Evolutionary conservation across 2,113 vertebrate species (phyloP).

Genomic region (Variabilichromis moorii): DNA sequence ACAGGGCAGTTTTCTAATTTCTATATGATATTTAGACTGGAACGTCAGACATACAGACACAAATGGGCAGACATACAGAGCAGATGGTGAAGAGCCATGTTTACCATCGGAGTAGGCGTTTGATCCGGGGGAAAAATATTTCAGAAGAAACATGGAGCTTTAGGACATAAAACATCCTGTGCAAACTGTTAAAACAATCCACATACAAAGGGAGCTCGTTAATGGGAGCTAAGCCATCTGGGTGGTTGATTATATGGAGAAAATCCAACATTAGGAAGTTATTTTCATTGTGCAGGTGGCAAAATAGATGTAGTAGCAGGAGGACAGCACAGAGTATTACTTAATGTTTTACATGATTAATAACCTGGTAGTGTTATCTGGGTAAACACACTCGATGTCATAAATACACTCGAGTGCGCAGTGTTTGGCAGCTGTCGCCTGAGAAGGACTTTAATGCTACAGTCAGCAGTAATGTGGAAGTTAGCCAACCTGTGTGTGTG

Average conservation of each 20-base stretch:
- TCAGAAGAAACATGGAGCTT: constrained; percentile 3
- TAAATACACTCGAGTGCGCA: neutral
- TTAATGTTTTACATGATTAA: neutral
- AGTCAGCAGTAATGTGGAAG: constrained; percentile 5
- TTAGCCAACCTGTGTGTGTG: neutral
- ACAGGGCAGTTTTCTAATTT: neutral
- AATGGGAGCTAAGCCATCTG: constrained; percentile 37
- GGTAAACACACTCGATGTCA: neutral
- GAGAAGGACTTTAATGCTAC: neutral
- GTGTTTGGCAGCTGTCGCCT: constrained; percentile 1
- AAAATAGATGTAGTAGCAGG: neutral
- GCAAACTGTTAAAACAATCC: neutral
- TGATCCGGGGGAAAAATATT: neutral
- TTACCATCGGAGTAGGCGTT: constrained; percentile 4
- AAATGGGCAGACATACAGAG: neutral
- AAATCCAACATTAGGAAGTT: neutral
- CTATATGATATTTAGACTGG: neutral
- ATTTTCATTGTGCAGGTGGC: neutral
- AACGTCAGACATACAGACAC: neutral
- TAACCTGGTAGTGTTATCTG: neutral
- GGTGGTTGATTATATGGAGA: neutral
- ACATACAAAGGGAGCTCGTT: neutral
- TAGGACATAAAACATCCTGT: constrained; percentile 23
- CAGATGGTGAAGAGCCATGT: constrained; percentile 26
- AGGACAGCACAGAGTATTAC: neutral